Evolutionary conservation across 2,888 invertebrate genomes (phyloP).

Genomic region (Drosophila parthenogenetica): DNA sequence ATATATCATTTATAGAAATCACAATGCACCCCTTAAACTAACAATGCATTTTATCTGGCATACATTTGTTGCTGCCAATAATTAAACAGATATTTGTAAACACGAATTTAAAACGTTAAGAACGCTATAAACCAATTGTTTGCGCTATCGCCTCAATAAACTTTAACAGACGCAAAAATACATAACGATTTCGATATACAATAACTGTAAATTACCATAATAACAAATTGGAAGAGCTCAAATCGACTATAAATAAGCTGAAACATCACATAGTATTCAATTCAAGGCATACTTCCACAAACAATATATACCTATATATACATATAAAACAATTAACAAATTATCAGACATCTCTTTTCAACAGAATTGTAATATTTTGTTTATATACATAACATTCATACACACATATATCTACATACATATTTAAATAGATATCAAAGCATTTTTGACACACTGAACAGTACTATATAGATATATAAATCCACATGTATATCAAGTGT

Average conservation of each 20-base stretch:
- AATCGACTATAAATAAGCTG: conserved; percentile 14
- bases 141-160: conserved; percentile 38
- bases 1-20: background rate
- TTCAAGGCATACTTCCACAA: conserved; percentile 36
- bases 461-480: conserved; percentile 41
- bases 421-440: conserved; percentile 55
- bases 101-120: conserved; percentile 76
- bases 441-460: conserved; percentile 37
- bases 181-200: conserved; percentile 21
- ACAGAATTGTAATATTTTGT: conserved; percentile 11
- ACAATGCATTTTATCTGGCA: conserved; percentile 36
- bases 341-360: conserved; percentile 3
- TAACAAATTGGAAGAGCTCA: conserved; percentile 8
- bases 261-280: conserved; percentile 28
- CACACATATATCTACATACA: conserved; percentile 33
- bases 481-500: conserved; percentile 69
- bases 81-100: conserved; percentile 40
- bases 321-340: conserved; percentile 3
- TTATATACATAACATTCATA: conserved; percentile 1
- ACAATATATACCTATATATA: conserved; percentile 12
- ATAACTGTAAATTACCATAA: conserved; percentile 32
- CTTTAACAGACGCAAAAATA: background rate
- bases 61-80: conserved; percentile 45
- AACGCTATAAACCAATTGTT: conserved; percentile 59
- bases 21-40: background rate